Conservation (phyloP, 2,113 vertebrate genomes). For the Tachysurus vachellii region DNA sequence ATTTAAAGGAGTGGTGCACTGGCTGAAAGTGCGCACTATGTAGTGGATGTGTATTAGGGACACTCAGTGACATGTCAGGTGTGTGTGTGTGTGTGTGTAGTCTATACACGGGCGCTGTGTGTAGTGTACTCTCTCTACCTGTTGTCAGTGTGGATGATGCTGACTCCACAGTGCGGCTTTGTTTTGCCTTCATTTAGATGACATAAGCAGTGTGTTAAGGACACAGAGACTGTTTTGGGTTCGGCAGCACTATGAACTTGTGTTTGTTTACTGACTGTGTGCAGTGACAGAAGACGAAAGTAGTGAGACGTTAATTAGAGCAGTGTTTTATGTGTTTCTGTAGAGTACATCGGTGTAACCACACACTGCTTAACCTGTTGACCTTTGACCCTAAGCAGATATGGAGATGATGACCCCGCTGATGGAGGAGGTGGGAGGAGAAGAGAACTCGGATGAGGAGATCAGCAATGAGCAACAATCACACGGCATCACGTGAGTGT, state of each 20-base stretch:
- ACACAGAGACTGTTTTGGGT: not conserved
- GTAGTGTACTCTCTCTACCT: not conserved
- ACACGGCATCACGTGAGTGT: conserved; percentile 62
- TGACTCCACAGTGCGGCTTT: not conserved
- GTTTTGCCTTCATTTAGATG: not conserved
- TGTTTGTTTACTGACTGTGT: not conserved
- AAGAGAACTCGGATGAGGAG: conserved; percentile 59
- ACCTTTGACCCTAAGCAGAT: conserved; percentile 44
- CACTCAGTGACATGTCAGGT: not conserved
- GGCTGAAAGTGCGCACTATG: not conserved
- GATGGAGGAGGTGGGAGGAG: conserved; percentile 52
- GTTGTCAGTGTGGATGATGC: not conserved
- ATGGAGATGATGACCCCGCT: conserved; percentile 65
- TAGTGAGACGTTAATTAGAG: not conserved
- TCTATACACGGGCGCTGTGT: not conserved
- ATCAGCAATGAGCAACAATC: conserved; percentile 37
- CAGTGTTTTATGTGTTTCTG: not conserved
- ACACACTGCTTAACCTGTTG: not conserved
- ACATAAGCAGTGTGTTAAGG: not conserved
- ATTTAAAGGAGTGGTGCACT: not conserved
- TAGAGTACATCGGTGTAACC: not conserved
- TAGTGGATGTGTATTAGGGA: not conserved
- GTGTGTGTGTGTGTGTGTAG: no score
- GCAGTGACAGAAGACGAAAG: not conserved
- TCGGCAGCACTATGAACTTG: not conserved